Evolutionary conservation across 2,113 vertebrate species (phyloP), one percentile per base, ranked within the genome.

Genomic region (Microtus montanus): DNA sequence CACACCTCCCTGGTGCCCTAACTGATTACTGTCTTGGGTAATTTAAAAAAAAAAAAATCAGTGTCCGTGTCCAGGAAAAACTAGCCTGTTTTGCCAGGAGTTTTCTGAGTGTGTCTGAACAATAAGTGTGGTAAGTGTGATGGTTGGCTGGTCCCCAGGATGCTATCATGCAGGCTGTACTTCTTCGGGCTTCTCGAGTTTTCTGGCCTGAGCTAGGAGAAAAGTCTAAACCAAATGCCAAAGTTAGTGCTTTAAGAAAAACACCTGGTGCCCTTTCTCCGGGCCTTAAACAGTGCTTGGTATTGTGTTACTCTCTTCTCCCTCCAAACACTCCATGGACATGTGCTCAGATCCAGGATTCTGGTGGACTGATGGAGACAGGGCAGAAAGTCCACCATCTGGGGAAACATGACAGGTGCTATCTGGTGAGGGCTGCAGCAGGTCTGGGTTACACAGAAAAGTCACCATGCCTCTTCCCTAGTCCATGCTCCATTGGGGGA

Each of bases 181-280:
- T 91, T 92, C 70, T 91, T 92, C 70, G 20, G 66, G 47, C 20
- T n/a, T 79, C 74, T 61, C 35, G n/a, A 61, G 71, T 92, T 78
- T 90, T 96, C 89, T 85, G 52, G 17, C 58, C 89, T 70, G 19
- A 24, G 12, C n/a, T 68, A 41, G 14, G 66, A 82, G 77, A 90
- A 38, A 75, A 82, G 54, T 58, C 52, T 41, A 71, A 79, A 38
- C n/a, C 85, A 63, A 91, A 22, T 64, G 47, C 41, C 80, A 41
- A 44, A 35, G 9, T 44, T 74, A 19, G 19, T 78, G 47, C 90
- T 95, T 87, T 33, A 12, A 47, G 78, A 78, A 80, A 68, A 83
- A 78, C 66, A 26, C 35, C 49, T 68, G 49, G 47, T 12, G n/a
- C 58, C 8, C n/a, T n/a, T 38, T 82, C n/a, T 82, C 61, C 74